phyloP scores from a whole-genome alignment of 2,888 invertebrate genomes.

The Cordilura impudica region DNA sequence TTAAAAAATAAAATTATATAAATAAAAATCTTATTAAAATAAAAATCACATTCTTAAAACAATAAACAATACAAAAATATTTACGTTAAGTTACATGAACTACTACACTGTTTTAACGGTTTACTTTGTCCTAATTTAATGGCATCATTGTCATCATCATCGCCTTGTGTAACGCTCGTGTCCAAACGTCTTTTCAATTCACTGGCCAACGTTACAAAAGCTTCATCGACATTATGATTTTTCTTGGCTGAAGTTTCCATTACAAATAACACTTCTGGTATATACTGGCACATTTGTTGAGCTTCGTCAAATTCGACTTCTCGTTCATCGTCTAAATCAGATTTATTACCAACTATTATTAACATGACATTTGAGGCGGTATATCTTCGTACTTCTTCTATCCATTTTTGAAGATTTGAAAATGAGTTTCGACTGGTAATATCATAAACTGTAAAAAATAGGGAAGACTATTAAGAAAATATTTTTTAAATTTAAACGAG shows the following conservation, averaged over 20 bases:
- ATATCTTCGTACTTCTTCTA: constrained; percentile 96
- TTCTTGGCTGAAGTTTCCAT: constrained; percentile 95
- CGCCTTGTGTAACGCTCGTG: constrained; percentile 80
- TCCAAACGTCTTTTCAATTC: constrained; percentile 92
- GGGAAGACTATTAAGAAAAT: background rate
- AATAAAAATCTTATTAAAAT: background rate
- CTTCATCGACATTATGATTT: constrained; percentile 93
- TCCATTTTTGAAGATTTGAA: constrained; percentile 94
- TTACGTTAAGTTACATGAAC: constrained; percentile 79
- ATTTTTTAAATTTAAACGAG: background rate
- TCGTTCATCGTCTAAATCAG: constrained; percentile 88
- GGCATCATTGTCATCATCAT: constrained; percentile 80
- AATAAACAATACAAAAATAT: constrained; percentile 8
- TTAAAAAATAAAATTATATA: constrained; percentile 15
- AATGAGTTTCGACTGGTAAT: constrained; percentile 95
- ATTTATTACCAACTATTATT: constrained; percentile 94
- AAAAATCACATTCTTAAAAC: constrained; percentile 13
- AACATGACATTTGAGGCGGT: constrained; percentile 95
- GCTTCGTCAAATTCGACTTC: constrained; percentile 93
- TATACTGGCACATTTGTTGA: constrained; percentile 89
- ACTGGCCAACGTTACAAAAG: constrained; percentile 90
- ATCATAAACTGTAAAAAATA: constrained; percentile 88
- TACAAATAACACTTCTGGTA: constrained; percentile 91
- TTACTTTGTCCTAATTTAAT: constrained; percentile 85
- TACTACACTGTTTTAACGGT: constrained; percentile 82